Conservation (phyloP, 2,888 invertebrate species). For the Norana najaformis region DNA sequence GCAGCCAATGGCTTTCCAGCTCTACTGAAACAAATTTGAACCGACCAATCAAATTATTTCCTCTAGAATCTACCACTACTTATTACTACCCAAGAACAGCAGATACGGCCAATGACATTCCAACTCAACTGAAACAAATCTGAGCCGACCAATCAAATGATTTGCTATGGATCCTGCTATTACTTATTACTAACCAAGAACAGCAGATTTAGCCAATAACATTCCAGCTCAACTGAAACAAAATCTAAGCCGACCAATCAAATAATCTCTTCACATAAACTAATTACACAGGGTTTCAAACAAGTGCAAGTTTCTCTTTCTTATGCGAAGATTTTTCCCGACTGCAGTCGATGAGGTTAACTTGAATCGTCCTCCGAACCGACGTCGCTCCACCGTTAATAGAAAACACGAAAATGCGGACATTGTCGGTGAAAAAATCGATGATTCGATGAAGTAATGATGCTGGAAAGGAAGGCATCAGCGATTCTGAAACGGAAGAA, state of each 20-base stretch:
- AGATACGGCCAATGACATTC: neutral
- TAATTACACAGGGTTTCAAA: neutral
- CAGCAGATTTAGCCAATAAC: neutral
- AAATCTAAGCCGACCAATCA: neutral
- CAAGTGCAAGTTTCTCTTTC: too few relatives aligned
- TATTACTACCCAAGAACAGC: neutral
- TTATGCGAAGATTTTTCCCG: too few relatives aligned
- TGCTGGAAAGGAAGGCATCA: too few relatives aligned
- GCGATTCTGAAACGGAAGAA: too few relatives aligned
- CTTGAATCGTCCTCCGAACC: neutral
- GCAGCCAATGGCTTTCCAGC: neutral
- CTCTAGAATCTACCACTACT: neutral
- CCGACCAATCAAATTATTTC: neutral
- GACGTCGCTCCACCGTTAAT: neutral
- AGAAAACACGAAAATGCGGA: neutral
- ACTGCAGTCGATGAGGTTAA: neutral
- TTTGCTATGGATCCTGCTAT: neutral
- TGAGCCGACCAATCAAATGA: neutral
- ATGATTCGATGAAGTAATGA: too few relatives aligned
- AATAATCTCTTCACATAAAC: neutral
- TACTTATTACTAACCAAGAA: neutral
- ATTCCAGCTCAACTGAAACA: neutral
- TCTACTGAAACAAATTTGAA: neutral
- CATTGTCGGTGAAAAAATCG: neutral
- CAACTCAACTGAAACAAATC: neutral